Evolutionary conservation across 2,797 vertebrate genomes (phyloP), one percentile per base, ranked within the genome.

Genomic region (Etheostoma nigrum): DNA sequence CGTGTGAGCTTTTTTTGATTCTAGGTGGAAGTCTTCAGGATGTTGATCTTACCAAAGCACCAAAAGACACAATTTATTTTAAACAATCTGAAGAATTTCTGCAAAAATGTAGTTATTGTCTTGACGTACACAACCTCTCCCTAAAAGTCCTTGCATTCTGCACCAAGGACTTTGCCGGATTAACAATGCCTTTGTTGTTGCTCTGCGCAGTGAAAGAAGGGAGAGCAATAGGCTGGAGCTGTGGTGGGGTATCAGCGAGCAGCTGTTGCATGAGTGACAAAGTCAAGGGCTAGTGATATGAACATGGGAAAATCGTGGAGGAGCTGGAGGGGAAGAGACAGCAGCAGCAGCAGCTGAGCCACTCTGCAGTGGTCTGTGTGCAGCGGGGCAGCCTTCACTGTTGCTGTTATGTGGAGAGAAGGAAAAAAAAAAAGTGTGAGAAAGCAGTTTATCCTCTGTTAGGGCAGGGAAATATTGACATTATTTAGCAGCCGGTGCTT

Each of bases 181-280:
- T 90, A 91, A 89, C 91, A 85, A 81, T 89, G 86, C 86, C 91
- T 96, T 96, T 96, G 95, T 97, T 96, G 92, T 92, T 88, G 91
- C 81, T 75, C 80, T 84, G 86, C 25, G 13, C 80, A 81, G 86
- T 88, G 85, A 93, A 88, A 94, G 93, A 88, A 89, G 93, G 84
- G 82, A 86, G 81, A 85, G 83, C 67, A 83, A 77, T 77, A 78
- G 88, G 88, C 87, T 91, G 79, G 87, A 94, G 82, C 89, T 94
- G 92, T 95, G 93, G 78, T 94, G 91, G 94, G 86, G 87, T 96
- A 96, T 97, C 96, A 95, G 95, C 91, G 81, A 89, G 95, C 97
- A 97, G 97, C 96, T 98, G 97, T 96, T 97, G 94, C 85, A 86
- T 91, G 92, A 96, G 95, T 95, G 94, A 96, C 95, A 94, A 96